phyloP scores from a whole-genome alignment of 2,113 vertebrate species.

The Caranx melampygus region DNA sequence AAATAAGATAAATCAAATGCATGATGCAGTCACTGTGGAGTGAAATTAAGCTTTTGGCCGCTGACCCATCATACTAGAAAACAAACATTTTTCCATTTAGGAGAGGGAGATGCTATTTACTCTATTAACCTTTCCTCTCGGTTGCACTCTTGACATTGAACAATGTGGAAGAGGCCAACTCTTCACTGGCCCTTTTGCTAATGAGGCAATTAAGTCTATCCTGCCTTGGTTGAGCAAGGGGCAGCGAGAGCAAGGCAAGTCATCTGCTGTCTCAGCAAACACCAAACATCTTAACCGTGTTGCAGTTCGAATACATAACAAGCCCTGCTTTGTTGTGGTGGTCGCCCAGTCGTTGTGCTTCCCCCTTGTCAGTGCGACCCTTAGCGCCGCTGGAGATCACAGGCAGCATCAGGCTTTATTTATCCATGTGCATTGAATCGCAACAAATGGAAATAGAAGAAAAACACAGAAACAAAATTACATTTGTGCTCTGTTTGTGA shows the following conservation, averaged over 20 bases:
- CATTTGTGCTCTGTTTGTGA: constrained; percentile 23
- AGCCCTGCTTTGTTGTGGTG: constrained; percentile 41
- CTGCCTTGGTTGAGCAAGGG: constrained; percentile 71
- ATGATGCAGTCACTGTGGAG: constrained; percentile 30
- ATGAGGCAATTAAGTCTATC: constrained; percentile 84
- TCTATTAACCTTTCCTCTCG: constrained; percentile 82
- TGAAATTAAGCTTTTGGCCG: constrained; percentile 50
- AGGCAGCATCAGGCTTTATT: constrained; percentile 39
- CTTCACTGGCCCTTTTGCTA: constrained; percentile 78
- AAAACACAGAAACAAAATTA: constrained; percentile 31
- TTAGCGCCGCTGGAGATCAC: constrained; percentile 56
- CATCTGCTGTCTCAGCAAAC: constrained; percentile 84
- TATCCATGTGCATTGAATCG: constrained; percentile 37
- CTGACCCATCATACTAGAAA: constrained; percentile 53
- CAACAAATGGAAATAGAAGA: constrained; percentile 45
- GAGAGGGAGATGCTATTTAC: constrained; percentile 72
- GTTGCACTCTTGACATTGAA: constrained; percentile 82
- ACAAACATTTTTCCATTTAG: constrained; percentile 67
- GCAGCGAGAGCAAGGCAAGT: constrained; percentile 68
- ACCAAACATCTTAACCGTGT: constrained; percentile 56
- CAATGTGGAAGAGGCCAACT: constrained; percentile 76
- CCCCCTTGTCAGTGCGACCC: constrained; percentile 41
- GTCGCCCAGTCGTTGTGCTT: constrained; percentile 37
- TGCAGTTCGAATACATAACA: constrained; percentile 67
- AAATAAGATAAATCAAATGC: constrained; percentile 53